A percentile compares a stretch with the other conserved stretches of the same genome.
These are phyloP conservation scores for Oreotrochilus melanogaster DNA, from an alignment of 2,113 vertebrate species.

Conservation along the genomic window DNA sequence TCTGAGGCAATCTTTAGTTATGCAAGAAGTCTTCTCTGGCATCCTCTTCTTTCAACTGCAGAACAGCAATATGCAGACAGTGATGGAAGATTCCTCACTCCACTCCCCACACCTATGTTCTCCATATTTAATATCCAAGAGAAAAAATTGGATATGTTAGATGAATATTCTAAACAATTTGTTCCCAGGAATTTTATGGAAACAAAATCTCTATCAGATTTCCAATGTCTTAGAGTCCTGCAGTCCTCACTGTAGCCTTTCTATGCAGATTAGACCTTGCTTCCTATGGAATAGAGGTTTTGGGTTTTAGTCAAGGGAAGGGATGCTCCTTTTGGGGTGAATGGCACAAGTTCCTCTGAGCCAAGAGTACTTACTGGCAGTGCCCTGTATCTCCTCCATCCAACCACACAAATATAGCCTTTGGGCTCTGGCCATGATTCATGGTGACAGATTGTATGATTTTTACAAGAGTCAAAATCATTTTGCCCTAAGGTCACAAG, in stretches of 20 bases:
- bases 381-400: neutral
- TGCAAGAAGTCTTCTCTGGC: neutral
- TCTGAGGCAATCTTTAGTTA: neutral
- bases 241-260: neutral
- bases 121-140: neutral
- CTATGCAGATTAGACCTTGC: neutral
- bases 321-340: rapidly evolving
- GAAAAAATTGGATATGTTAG: neutral
- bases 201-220: neutral
- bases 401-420: neutral
- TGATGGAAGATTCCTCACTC: neutral
- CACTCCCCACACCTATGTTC: rapidly evolving
- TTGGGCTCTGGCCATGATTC: neutral
- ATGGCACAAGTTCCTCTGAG: neutral
- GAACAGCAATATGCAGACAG: rapidly evolving
- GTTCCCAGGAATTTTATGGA: neutral
- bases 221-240: neutral
- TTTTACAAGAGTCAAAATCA: neutral
- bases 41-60: neutral
- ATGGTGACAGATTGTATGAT: neutral
- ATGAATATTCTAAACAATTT: neutral
- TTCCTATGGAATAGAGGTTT: neutral
- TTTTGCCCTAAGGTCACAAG: neutral
- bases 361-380: neutral
- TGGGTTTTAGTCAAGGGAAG: neutral